Conservation (phyloP, 2,113 vertebrate species). For the Fulica atra region DNA sequence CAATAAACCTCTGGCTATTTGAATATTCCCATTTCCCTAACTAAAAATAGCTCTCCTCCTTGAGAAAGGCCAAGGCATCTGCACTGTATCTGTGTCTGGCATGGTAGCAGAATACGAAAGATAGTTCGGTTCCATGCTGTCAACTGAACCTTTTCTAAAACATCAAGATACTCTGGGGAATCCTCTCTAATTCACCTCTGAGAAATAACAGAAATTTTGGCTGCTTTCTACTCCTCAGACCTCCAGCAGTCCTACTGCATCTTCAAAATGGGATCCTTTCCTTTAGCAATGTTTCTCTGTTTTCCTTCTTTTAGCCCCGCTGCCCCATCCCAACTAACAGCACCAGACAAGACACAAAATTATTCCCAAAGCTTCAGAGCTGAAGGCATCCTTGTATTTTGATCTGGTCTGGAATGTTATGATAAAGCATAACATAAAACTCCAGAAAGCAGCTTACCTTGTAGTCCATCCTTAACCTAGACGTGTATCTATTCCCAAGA, state of each 20-base stretch:
- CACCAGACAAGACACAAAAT: background rate
- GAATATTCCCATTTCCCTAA: background rate
- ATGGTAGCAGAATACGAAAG: background rate
- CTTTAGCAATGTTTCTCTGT: background rate
- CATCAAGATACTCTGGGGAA: background rate
- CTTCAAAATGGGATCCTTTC: background rate
- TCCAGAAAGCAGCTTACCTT: background rate
- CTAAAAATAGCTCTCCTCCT: conserved; percentile 29
- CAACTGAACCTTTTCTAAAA: background rate
- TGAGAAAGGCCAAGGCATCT: conserved; percentile 43
- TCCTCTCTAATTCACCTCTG: background rate
- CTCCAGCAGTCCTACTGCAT: background rate
- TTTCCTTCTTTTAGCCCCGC: background rate
- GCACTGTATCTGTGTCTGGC: background rate
- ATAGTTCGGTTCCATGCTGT: background rate
- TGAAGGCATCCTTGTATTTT: background rate
- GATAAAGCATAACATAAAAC: background rate
- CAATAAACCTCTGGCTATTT: conserved; percentile 34
- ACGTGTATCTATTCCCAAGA: background rate
- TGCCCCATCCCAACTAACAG: background rate
- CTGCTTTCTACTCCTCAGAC: background rate
- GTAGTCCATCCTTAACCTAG: background rate
- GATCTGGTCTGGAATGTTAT: background rate
- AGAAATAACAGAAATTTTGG: background rate
- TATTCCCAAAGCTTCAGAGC: background rate